Evolutionary conservation across 2,797 vertebrate genomes (phyloP).

Genomic region (Macropus fuliginosus): DNA sequence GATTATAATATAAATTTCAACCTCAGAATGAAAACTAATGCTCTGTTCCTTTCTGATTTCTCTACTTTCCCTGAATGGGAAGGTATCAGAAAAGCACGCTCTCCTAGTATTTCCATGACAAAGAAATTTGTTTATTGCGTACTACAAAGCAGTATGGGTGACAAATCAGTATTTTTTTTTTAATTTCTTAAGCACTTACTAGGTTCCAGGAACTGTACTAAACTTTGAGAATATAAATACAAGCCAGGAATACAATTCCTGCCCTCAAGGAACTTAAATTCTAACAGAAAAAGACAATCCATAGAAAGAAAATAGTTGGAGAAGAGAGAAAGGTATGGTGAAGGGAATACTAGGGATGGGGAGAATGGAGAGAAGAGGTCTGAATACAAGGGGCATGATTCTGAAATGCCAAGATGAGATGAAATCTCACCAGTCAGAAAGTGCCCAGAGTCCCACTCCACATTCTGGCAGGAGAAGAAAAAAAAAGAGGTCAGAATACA

Average conservation of each 20-base stretch:
- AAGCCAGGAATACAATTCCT: not conserved
- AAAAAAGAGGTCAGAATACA: not conserved
- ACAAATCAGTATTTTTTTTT: not conserved
- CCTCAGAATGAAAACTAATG: not conserved
- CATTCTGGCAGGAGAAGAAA: not conserved
- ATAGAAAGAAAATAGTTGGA: not conserved
- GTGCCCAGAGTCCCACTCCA: not conserved
- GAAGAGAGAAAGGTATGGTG: too few relatives aligned
- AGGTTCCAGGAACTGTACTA: not conserved
- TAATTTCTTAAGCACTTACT: not conserved
- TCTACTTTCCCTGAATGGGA: not conserved
- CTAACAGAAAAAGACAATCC: not conserved
- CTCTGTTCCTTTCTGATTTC: not conserved
- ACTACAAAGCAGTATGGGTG: not conserved
- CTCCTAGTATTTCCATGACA: not conserved
- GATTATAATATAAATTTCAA: not conserved
- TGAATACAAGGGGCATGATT: not conserved
- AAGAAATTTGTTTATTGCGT: not conserved
- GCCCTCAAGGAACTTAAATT: not conserved
- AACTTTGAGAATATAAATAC: not conserved
- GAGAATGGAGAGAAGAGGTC: not conserved
- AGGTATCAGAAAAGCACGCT: not conserved
- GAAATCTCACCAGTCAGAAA: not conserved
- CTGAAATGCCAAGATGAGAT: not conserved
- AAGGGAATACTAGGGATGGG: too few relatives aligned